Evolutionary conservation across 2,888 invertebrate species (phyloP).

Genomic region (Yponomeuta cagnagella): DNA sequence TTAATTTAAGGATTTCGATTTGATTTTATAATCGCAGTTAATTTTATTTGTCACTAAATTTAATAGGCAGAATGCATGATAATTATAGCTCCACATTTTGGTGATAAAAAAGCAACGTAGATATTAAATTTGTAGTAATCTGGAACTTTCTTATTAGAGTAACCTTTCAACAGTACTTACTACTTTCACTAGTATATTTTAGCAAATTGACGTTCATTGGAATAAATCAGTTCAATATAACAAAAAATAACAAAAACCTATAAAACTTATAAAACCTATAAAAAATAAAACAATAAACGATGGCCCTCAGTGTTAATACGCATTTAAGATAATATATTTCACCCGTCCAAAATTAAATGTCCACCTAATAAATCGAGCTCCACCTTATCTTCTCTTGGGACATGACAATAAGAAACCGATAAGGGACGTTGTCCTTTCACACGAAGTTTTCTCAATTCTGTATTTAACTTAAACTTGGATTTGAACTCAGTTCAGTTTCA

Average conservation of each 20-base stretch:
- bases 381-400: constrained; percentile 64
- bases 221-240: background rate
- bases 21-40: background rate
- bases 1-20: background rate
- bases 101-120: no score
- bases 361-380: constrained; percentile 67
- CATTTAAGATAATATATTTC: constrained; percentile 74
- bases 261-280: no score
- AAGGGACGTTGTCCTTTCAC: constrained; percentile 47
- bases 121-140: no score
- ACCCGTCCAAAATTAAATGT: constrained; percentile 67
- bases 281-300: constrained; percentile 59
- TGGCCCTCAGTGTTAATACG: constrained; percentile 69
- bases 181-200: background rate
- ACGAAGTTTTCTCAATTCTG: constrained; percentile 33
- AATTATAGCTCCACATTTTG: no score
- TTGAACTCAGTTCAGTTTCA: constrained; percentile 16
- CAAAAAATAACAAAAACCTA: constrained; percentile 19
- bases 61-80: no score
- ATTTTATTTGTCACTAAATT: background rate
- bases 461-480: constrained; percentile 43
- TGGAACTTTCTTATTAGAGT: no score
- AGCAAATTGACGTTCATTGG: background rate
- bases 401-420: constrained; percentile 65
- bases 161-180: background rate